Base-by-base conservation (phyloP, 2,888 invertebrate genomes). In the Dryocosmus kuriphilus region DNA sequence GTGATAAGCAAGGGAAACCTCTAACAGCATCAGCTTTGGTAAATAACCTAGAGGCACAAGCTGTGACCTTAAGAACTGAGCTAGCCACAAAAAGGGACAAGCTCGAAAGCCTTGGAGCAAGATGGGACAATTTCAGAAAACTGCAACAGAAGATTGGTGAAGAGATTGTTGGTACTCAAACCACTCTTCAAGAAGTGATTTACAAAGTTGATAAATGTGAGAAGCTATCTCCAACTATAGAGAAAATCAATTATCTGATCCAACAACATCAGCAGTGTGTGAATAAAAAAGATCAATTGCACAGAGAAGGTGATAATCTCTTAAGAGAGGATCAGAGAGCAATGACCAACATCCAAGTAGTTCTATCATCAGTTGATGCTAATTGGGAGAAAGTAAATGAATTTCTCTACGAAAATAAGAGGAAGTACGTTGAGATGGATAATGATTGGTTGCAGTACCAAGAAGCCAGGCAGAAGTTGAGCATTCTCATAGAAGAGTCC, bases 321-420 rank as follows among this genome's bases (percentile, higher is more conserved):
- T 95, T 97, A 94, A 95, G 96, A 88, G 95, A 96, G 92, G 96
- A 98, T 92, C 95, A 96, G 87, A 94, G 95, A 75, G 96, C 96
- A 84, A 95, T 96, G 91, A 95, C 96, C 0, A 94, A 94, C 0
- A 95, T 97, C 79, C 97, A 98, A 91, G 96, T 96, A 85, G 95
- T 95, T 67, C 91, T 98, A 0, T 93, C 96, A 0, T 94, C 95
- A 0, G 94, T 96, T 61, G 97, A 97, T 87, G 94, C 95, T 77
- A 95, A 95, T 83, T 97, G 96, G 94, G 97, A 97, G 88, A 95
- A 95, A 90, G 92, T 96, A 1, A 95, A 95, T 75, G 95, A 96
- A 83, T 93, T 94, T 75, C 94, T 97, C 30, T 94, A 94, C 76
- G 96, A 96, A 79, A 95, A 96, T 77, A 95, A 95, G 86, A 94